Conservation (phyloP, 2,113 vertebrate genomes). For the Triplophysa rosa region DNA sequence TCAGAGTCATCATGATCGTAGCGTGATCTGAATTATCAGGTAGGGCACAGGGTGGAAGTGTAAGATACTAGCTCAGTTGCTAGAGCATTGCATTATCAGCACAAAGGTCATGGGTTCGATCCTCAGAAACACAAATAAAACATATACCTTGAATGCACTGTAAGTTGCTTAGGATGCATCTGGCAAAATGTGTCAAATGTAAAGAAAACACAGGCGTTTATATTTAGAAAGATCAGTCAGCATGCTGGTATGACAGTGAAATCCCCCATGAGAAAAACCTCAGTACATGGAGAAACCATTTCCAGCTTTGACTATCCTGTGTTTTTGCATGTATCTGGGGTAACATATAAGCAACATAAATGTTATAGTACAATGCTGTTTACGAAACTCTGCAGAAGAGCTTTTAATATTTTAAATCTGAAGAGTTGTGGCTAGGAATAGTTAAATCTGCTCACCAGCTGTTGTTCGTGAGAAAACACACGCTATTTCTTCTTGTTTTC, state of each 20-base stretch:
- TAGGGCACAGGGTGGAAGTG: not conserved
- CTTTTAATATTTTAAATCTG: not conserved
- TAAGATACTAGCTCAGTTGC: no score
- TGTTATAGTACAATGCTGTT: not conserved
- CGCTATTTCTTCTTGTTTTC: slow-evolving; percentile 31
- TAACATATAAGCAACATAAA: not conserved
- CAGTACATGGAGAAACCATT: not conserved
- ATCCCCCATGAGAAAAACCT: not conserved
- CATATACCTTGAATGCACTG: no score
- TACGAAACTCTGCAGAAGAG: not conserved
- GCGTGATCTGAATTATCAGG: not conserved
- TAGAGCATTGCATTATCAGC: no score
- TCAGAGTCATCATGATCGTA: not conserved
- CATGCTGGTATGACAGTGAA: slow-evolving; percentile 17
- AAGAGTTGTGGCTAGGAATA: not conserved
- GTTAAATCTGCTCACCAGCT: slow-evolving; percentile 17
- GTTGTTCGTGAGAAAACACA: slow-evolving; percentile 28
- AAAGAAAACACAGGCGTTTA: not conserved
- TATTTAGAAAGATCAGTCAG: slow-evolving; percentile 3
- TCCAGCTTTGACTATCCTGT: not conserved
- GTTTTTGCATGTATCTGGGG: slow-evolving; percentile 2
- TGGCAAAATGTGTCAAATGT: no score
- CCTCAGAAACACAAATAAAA: no score
- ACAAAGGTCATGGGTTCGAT: no score
- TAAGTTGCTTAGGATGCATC: no score